Base-by-base conservation (phyloP, 1,140 invertebrate genomes). In the Lutraria rhynchaena region DNA sequence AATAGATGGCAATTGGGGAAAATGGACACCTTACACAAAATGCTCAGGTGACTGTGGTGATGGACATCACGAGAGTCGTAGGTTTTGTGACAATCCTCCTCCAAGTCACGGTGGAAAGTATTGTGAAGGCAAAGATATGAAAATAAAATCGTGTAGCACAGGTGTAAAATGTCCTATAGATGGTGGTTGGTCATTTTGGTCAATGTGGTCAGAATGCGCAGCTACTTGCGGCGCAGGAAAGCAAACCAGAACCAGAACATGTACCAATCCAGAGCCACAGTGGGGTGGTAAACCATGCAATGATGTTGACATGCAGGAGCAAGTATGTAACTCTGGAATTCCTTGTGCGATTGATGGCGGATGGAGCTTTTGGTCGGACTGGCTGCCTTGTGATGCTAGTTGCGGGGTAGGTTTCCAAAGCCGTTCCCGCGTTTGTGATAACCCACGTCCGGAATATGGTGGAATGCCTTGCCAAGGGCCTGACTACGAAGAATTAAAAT, bases 401-500 rank as follows among this genome's bases (percentile, higher is more conserved):
- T 90, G 89, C 85, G 87, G 85, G 3, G 29, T 60, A 22, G 90
- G 90, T 11, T 51, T 67, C 1, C 82, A 85, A 31, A 67, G 77
- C 22, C 51, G 94, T 27, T 91, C 89, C 11, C 88, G 95, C 71
- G 89, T 91, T 33, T 96, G 96, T 86, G 94, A 95, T 75, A 94
- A 94, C 87, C 94, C 95, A 0, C 88, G 90, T 15, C 94, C 95
- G 0, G 91, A 85, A 27, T 85, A 95, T 53, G 94, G 95, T 17
- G 95, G 95, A 0, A 83, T 92, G 3, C 94, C 95, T 17, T 96
- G 96, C 86, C 86, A 90, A 0, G 97, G 97, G 22, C 19, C 49
- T 27, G 41, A n/a, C 7, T 19, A 49, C 11, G 76, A 86, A 13
- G 58, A 46, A 0, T 67, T 53, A 19, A 57, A 67, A 51, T 85